Evolutionary conservation across 2,113 vertebrate genomes (phyloP).

Genomic region (Alligator mississippiensis): DNA sequence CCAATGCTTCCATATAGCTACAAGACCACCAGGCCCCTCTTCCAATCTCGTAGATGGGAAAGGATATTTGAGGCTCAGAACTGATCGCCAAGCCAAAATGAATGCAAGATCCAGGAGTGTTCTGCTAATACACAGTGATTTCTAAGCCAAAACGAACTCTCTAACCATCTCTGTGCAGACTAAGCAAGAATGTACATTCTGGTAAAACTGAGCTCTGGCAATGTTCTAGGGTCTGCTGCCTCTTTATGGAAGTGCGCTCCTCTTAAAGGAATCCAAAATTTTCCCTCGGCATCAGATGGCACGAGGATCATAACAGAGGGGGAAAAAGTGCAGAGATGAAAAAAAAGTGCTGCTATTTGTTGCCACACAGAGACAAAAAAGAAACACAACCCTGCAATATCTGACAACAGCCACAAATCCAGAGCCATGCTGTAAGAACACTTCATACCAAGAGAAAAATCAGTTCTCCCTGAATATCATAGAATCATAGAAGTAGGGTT

Average conservation of each 20-base stretch:
- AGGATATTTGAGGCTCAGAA: background rate
- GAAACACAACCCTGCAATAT: background rate
- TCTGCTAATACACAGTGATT: background rate
- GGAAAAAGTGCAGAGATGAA: background rate
- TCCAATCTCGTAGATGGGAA: background rate
- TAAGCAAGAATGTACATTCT: background rate
- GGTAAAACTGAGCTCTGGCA: background rate
- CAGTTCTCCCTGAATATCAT: fast-evolving
- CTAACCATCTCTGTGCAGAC: background rate
- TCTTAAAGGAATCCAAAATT: background rate
- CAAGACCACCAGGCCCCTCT: background rate
- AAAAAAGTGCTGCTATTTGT: background rate
- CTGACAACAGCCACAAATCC: background rate
- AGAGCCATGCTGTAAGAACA: too few species aligned
- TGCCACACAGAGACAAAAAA: background rate
- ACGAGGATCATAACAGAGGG: background rate
- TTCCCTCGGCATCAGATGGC: background rate
- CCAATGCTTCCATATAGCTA: background rate
- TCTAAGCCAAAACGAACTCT: background rate
- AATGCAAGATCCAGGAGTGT: background rate
- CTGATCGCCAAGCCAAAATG: background rate
- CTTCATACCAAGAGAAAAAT: fast-evolving
- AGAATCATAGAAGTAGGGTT: too few species aligned
- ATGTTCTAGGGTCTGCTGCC: background rate
- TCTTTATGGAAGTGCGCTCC: background rate